phyloP scores from a whole-genome alignment of 2,113 vertebrate genomes.

The Ornithorhynchus anatinus region DNA sequence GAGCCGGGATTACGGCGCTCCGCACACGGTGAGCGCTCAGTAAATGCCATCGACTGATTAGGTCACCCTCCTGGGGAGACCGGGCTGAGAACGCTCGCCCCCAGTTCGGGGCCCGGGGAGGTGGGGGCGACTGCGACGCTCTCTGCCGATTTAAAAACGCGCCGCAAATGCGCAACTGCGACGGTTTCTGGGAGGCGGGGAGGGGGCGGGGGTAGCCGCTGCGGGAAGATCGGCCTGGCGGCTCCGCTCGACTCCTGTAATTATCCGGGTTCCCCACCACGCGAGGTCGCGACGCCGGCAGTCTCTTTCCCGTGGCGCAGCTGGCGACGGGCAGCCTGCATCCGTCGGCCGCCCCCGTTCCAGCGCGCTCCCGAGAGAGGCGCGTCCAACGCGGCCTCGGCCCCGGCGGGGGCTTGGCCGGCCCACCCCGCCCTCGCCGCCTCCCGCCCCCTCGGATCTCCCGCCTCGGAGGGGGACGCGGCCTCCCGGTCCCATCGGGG shows the following conservation, averaged over 20 bases:
- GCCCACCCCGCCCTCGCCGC: no score
- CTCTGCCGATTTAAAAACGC: slow-evolving; percentile 20
- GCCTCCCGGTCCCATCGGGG: no score
- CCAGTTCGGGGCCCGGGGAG: no score
- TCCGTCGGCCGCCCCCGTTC: slow-evolving; percentile 63
- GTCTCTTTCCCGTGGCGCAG: slow-evolving; percentile 48
- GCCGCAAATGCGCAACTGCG: slow-evolving; percentile 41
- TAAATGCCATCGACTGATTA: no score
- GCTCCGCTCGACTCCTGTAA: slow-evolving; percentile 30
- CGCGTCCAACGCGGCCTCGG: no score
- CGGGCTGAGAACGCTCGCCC: no score
- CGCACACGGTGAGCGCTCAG: no score
- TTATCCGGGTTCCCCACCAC: slow-evolving; percentile 33
- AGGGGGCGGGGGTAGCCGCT: slow-evolving; percentile 57
- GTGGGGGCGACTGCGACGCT: slow-evolving; percentile 33
- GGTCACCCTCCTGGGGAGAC: no score
- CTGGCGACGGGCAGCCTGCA: slow-evolving; percentile 53
- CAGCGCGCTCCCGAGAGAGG: slow-evolving; percentile 47
- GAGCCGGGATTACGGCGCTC: no score
- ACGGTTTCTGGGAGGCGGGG: slow-evolving; percentile 44
- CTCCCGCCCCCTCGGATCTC: no score
- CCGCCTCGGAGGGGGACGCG: no score
- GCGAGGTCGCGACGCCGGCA: slow-evolving; percentile 9
- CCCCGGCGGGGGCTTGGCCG: no score
- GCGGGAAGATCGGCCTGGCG: slow-evolving; percentile 53